These are phyloP conservation scores for Epinephelus lanceolatus DNA, from an alignment of 2,113 vertebrate species.

Conservation along the genomic window DNA sequence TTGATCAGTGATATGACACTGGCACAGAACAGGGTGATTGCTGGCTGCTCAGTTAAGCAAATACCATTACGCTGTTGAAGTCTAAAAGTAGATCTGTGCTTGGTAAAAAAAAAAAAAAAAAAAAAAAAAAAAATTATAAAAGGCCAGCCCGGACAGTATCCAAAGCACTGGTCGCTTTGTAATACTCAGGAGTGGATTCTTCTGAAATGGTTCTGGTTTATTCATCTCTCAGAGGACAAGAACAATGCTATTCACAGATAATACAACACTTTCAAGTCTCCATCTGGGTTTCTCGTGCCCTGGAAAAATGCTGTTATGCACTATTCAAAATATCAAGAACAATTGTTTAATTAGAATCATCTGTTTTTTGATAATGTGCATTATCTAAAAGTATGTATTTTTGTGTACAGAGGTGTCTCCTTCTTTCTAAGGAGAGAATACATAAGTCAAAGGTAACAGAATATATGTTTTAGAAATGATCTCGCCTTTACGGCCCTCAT, in stretches of 20 bases:
- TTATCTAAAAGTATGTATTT: background rate
- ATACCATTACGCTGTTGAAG: conserved; percentile 66
- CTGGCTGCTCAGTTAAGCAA: conserved; percentile 75
- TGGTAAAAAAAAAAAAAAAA: conserved; percentile 49
- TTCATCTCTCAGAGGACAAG: conserved; percentile 51
- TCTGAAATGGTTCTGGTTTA: conserved; percentile 59
- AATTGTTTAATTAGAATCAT: conserved; percentile 5
- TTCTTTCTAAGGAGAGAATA: background rate
- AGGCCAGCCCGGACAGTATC: conserved; percentile 47
- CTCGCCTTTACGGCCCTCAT: background rate
- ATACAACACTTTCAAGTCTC: conserved; percentile 61
- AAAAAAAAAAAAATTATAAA: conserved; percentile 54
- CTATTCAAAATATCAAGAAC: conserved; percentile 17
- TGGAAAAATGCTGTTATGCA: conserved; percentile 17
- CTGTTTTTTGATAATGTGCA: background rate
- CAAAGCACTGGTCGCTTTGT: conserved; percentile 59
- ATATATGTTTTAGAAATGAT: conserved; percentile 4
- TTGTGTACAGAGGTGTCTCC: background rate
- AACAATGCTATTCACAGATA: conserved; percentile 66
- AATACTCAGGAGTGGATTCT: conserved; percentile 47
- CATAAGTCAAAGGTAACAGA: background rate
- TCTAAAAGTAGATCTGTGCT: conserved; percentile 74
- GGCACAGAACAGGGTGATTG: conserved; percentile 66
- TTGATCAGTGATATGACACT: conserved; percentile 75
- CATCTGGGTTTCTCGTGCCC: conserved; percentile 61